Base-by-base conservation (phyloP, 2,113 vertebrate species). In the Arothron firmamentum region DNA sequence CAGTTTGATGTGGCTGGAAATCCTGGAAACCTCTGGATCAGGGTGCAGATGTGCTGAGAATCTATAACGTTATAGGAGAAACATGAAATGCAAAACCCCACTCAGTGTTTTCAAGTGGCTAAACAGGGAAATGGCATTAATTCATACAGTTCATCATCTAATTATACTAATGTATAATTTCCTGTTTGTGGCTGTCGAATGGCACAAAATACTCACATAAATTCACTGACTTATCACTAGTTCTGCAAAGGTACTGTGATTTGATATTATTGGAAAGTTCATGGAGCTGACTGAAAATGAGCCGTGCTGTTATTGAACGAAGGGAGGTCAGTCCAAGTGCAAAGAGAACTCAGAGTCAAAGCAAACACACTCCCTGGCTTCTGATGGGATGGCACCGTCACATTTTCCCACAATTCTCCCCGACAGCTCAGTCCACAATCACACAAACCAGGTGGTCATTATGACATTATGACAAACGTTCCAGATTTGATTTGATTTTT, bases 261-360 rank as follows among this genome's bases (percentile, higher is more conserved):
- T 56, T 67, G 52, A 75, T 62, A 62, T 76, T 63, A 56, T 65
- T 41, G 48, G 55, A 78, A 52, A 62, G 54, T 81, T 46, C 17
- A 62, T 54, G 55, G 77, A 74, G 77, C 74, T 85, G 74, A 87
- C 68, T 86, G 71, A 67, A 78, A 80, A 53, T 66, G 61, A 60
- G 49, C 10, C 73, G 58, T 54, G 17, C 67, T 65, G 79, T 88
- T 79, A 80, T 69, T 78, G 78, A 78, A 80, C 78, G 56, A 67
- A 86, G 74, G 63, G 75, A 77, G 90, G 87, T 90, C 89, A 89
- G 61, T 76, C 75, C 60, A 74, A 87, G 85, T 86, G 81, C 85
- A 87, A 77, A 72, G 76, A 83, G 84, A 88, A 78, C 84, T 88
- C 65, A 50, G 73, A 88, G 83, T 88, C 82, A 88, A 90, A 90